Percentiles rank a stretch among this genome's conserved stretches.
Evolutionary conservation across 2,797 vertebrate species (phyloP).

Genomic region (Salarias fasciatus): DNA sequence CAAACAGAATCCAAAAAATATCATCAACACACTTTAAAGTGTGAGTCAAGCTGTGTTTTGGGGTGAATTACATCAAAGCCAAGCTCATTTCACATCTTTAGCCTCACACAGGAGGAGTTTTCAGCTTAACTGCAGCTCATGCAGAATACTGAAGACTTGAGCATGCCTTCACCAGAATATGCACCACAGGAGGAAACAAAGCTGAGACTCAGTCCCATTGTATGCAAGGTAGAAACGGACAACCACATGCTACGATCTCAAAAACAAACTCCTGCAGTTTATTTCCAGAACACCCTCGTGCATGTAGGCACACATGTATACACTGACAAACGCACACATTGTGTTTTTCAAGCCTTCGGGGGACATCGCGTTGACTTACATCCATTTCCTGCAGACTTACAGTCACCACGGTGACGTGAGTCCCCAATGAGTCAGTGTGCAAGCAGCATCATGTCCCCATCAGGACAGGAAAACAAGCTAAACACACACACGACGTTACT

Average conservation of each 20-base stretch:
- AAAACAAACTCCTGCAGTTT: constrained; percentile 56
- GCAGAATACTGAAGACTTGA: neutral
- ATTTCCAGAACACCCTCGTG: constrained; percentile 37
- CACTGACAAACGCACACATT: neutral
- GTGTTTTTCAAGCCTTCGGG: too few relatives aligned
- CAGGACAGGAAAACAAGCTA: too few relatives aligned
- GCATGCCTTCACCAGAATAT: constrained; percentile 3
- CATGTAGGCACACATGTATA: constrained; percentile 4
- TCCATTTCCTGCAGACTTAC: too few relatives aligned
- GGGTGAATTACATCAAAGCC: neutral
- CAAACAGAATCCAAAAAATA: too few relatives aligned
- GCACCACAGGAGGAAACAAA: constrained; percentile 53
- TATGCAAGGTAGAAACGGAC: constrained; percentile 48
- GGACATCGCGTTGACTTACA: too few relatives aligned
- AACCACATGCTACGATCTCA: constrained; percentile 60
- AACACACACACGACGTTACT: too few relatives aligned
- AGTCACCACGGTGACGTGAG: too few relatives aligned
- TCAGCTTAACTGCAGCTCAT: constrained; percentile 13
- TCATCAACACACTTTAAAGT: too few relatives aligned
- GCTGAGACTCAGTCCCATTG: constrained; percentile 39
- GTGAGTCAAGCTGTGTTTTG: too few relatives aligned
- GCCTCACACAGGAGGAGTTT: neutral
- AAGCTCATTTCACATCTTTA: neutral
- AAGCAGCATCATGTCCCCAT: too few relatives aligned
- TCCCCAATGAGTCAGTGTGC: too few relatives aligned